A percentile compares a stretch with the other conserved stretches of the same genome.
Conservation (phyloP, 2,797 vertebrate species). For the Arnoldichthys spilopterus region DNA sequence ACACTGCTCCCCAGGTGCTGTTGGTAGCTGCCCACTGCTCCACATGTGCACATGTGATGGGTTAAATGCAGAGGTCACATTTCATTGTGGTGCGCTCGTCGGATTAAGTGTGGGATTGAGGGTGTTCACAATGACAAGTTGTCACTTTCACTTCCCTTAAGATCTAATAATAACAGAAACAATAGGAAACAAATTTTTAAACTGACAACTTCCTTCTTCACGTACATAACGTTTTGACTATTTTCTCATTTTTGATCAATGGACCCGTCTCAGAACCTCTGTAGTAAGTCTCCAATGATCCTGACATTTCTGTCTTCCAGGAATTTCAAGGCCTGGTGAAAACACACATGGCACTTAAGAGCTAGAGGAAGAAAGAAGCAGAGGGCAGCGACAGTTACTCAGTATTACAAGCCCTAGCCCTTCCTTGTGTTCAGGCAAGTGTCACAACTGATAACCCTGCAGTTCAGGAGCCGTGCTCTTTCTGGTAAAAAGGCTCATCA, state of each 20-base stretch:
- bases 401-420: slow-evolving; percentile 67
- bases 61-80: too few species aligned
- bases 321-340: neutral
- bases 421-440: slow-evolving; percentile 15
- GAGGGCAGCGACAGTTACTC: slow-evolving; percentile 62
- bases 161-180: too few species aligned
- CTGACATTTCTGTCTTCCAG: neutral
- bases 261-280: neutral
- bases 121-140: too few species aligned
- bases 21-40: too few species aligned
- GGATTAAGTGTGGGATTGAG: too few species aligned
- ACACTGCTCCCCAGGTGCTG: too few species aligned
- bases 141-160: too few species aligned
- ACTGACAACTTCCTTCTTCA: neutral
- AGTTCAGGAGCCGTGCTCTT: neutral
- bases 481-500: neutral
- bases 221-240: neutral
- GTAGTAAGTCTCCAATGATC: neutral
- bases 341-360: neutral
- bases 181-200: too few species aligned
- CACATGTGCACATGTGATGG: too few species aligned
- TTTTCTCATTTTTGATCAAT: too few species aligned
- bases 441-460: neutral
- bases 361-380: neutral
- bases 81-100: too few species aligned